These are phyloP conservation scores for Rhinophrynus dorsalis DNA, from an alignment of 2,797 vertebrate species.

Conservation along the genomic window DNA sequence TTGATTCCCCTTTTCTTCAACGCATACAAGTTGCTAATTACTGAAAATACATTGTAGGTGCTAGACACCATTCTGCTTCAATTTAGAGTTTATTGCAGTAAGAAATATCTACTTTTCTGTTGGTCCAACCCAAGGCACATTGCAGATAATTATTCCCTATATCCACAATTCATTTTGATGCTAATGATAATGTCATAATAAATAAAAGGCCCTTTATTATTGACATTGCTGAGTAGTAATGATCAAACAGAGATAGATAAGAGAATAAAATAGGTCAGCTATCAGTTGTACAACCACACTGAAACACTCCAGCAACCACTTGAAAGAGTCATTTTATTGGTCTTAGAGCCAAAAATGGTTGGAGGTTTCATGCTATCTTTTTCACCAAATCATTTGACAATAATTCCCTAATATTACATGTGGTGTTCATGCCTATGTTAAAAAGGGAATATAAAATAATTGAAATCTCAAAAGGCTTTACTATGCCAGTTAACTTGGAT, in stretches of 20 bases:
- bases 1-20: conserved; percentile 63
- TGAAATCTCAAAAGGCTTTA: too few species aligned
- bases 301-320: neutral
- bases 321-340: too few species aligned
- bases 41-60: conserved; percentile 11
- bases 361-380: too few species aligned
- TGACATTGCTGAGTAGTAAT: too few species aligned
- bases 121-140: conserved; percentile 21
- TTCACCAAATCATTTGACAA: too few species aligned
- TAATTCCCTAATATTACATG: too few species aligned
- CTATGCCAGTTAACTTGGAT: too few species aligned
- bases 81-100: conserved; percentile 9
- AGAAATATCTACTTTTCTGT: conserved; percentile 14
- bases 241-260: too few species aligned
- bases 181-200: neutral
- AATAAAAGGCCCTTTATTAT: neutral
- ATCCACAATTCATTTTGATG: neutral
- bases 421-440: too few species aligned
- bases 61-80: conserved; percentile 7
- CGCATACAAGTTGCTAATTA: conserved; percentile 55
- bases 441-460: too few species aligned
- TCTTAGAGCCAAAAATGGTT: too few species aligned
- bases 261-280: neutral
- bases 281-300: neutral
- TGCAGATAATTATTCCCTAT: conserved; percentile 10